phyloP scores from a whole-genome alignment of 2,797 vertebrate genomes.

The Chelidonichthys spinosus region DNA sequence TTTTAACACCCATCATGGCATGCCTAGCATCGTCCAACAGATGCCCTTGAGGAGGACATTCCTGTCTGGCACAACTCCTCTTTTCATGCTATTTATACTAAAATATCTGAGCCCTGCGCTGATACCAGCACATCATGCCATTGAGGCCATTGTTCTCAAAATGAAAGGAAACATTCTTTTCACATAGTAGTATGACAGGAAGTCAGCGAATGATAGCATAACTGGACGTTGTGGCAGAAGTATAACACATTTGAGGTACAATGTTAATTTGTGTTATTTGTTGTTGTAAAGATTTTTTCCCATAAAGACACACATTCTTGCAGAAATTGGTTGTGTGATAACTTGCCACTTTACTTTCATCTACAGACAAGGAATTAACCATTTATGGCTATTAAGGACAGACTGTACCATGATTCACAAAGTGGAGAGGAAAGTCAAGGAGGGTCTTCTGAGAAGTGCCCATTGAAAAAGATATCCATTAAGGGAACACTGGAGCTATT shows the following conservation, averaged over 20 bases:
- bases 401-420: constrained; percentile 44
- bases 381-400: constrained; percentile 21
- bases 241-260: not conserved
- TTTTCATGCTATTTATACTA: constrained; percentile 78
- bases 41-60: constrained; percentile 82
- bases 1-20: constrained; percentile 65
- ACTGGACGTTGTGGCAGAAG: constrained; percentile 5
- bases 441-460: constrained; percentile 43
- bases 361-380: constrained; percentile 30
- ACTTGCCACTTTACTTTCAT: constrained; percentile 8
- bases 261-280: constrained; percentile 10
- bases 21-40: constrained; percentile 69
- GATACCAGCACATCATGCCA: constrained; percentile 47
- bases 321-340: constrained; percentile 3
- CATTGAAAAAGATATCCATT: constrained; percentile 33
- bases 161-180: constrained; percentile 36
- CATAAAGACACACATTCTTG: constrained; percentile 1
- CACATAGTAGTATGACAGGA: constrained; percentile 17
- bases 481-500: constrained; percentile 39
- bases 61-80: constrained; percentile 77
- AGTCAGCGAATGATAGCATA: not conserved
- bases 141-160: constrained; percentile 40
- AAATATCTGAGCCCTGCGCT: constrained; percentile 58
- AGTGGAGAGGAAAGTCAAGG: constrained; percentile 49
- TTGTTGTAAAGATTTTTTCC: constrained; percentile 17